Base-by-base conservation (phyloP, 2,113 vertebrate genomes). In the Oxyruncus cristatus region DNA sequence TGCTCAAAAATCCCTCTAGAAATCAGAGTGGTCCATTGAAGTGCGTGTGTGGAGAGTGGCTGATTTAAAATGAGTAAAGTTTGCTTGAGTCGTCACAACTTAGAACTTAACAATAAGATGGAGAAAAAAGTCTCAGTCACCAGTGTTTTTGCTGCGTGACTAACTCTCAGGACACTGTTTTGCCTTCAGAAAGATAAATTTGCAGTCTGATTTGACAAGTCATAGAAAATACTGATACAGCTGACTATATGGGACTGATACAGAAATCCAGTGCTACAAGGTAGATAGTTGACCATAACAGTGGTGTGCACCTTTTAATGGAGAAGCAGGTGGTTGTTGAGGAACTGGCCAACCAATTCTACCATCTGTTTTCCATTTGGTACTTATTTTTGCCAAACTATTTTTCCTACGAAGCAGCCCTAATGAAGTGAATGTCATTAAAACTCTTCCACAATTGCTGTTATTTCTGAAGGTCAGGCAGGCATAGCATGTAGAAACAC, bases 331-430 rank as follows among this genome's bases (percentile, higher is more conserved):
- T 46, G 32, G 5, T 27, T 59, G 5, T 27, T 59, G 49, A 88
- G 32, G 49, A 82, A 61, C 33, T 33, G 65, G 75, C 32, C 62
- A 87, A 91, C 30, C 5, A n/a, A 20, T 70, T 93, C 66, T 28
- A 87, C 49, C 73, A 79, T 95, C 86, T 94, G 66, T 65, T 95
- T 94, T 79, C 41, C 28, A 85, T n/a, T 88, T 88, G 41, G 5
- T 76, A 19, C 21, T 81, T 91, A n/a, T 26, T 94, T 88, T 92
- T 89, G 73, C 70, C 56, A 73, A 91, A 82, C 39, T 89, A 12
- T 91, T 95, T 92, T 96, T 96, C 76, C n/a, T 82, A 4, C 63
- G 91, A 95, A 93, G 35, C 30, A 82, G 28, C 23, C 50, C 22
- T 70, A 72, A 81, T 88, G 65, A 85, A 92, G 32, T 87, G 77